Evolutionary conservation across 2,888 invertebrate genomes (phyloP), one percentile per base, ranked within the genome.

Genomic region (Incurvaria masculella): DNA sequence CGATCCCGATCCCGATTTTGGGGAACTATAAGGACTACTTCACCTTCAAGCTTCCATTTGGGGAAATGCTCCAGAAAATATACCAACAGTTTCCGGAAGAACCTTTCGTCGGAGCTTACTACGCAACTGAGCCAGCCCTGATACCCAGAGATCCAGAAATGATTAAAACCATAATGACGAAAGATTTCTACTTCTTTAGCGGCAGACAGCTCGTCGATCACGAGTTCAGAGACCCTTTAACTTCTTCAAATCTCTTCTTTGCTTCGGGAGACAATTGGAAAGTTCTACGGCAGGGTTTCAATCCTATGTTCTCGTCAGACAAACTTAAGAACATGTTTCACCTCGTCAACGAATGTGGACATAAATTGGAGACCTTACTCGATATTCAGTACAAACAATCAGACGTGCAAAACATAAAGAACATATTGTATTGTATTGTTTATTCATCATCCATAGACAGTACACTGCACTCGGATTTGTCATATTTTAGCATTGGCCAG

Each of bases 171-270:
- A 57, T 72, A 3, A 52, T 65, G 50, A 62, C 65, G 0, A 69
- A 68, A 46, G 69, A 72, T 44, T 71, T 66, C 53, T 68, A 67
- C 48, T 68, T 60, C 58, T 72, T 71, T 55, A 69, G 57, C 46
- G 61, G 66, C 17, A 60, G 71, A 40, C 71, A 70, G 51, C 48
- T 62, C 1, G 56, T 63, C 0, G 60, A 61, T 1, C 64, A 68
- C 45, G 33, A 33, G 14, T 14, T 14, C 33, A 4, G 14, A n/a
- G 14, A 33, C 14, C 33, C 33, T 8, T 14, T 33, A 8, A 14
- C 14, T 3, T 4, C 33, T 14, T 8, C 33, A 3, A 59, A 61
- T 54, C 51, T 63, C 33, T 57, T 62, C 47, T 60, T 59, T 48
- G 51, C 61, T 4, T 53, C 52, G 18, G 50, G 60, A 38, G 57